Conservation (phyloP, 1,140 invertebrate species). For the Drosophila sturtevanti region DNA sequence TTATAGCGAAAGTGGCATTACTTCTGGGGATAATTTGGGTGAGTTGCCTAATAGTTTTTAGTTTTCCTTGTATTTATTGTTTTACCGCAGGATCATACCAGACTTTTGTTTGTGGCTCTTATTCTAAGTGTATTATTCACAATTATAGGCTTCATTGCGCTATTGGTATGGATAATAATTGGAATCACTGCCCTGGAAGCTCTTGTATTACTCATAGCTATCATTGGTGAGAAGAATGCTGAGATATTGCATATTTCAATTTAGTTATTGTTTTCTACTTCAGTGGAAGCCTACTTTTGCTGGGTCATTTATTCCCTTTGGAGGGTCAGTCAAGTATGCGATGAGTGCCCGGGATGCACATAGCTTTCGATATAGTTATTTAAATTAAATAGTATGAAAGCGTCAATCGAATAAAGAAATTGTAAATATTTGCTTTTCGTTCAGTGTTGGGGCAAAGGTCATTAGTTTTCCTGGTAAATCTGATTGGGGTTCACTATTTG, state of each 20-base stretch:
- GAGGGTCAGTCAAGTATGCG: not conserved
- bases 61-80: not conserved
- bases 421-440: no score
- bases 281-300: conserved; percentile 31
- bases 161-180: not conserved
- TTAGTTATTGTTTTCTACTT: not conserved
- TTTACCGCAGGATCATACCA: conserved; percentile 4
- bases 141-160: not conserved
- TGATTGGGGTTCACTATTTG: no score
- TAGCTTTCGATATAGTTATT: not conserved
- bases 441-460: no score
- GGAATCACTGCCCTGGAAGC: not conserved
- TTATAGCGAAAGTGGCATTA: not conserved
- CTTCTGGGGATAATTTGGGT: conserved; percentile 3
- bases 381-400: not conserved
- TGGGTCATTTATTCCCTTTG: conserved; percentile 33
- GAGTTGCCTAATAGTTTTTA: conserved; percentile 5
- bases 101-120: not conserved
- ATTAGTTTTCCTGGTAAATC: no score
- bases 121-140: not conserved
- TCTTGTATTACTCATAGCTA: not conserved
- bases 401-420: no score
- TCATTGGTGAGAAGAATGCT: not conserved
- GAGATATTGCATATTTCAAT: not conserved
- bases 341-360: not conserved